Percentiles rank a stretch among this genome's conserved stretches.
Evolutionary conservation across 2,797 vertebrate species (phyloP).

Genomic region (Petrocephalus schoutedeni): DNA sequence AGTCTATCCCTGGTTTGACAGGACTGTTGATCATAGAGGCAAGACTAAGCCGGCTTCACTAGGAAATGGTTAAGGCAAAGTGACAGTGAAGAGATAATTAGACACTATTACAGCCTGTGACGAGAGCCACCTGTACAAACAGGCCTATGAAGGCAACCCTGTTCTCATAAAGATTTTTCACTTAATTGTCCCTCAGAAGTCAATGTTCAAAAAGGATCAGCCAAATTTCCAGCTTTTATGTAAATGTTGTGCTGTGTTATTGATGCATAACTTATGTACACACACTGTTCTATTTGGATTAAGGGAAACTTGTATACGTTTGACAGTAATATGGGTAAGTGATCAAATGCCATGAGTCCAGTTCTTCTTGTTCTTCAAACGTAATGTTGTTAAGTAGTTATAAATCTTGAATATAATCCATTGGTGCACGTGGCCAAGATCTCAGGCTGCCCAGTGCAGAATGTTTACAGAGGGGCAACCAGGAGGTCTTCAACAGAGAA

Average conservation of each 20-base stretch:
- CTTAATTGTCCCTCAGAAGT: slow-evolving; percentile 53
- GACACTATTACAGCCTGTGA: slow-evolving; percentile 52
- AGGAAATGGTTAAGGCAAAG: slow-evolving; percentile 8
- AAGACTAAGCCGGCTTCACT: neutral
- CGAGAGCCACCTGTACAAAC: slow-evolving; percentile 59
- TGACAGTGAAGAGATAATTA: slow-evolving; percentile 39
- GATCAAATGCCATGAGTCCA: neutral
- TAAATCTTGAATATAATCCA: slow-evolving; percentile 23
- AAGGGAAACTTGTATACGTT: neutral
- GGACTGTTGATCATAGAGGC: neutral
- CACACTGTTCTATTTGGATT: neutral
- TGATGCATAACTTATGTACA: neutral
- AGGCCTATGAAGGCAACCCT: slow-evolving; percentile 54
- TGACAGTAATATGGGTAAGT: neutral
- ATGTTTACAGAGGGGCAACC: slow-evolving; percentile 26
- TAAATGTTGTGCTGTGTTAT: neutral
- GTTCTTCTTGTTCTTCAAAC: neutral
- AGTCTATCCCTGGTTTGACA: neutral
- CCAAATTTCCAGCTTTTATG: neutral
- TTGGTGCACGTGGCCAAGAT: neutral
- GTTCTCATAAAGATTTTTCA: slow-evolving; percentile 47
- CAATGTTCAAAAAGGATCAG: neutral
- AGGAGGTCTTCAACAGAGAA: slow-evolving; percentile 20
- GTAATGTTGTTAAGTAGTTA: slow-evolving; percentile 8
- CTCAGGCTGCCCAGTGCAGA: slow-evolving; percentile 9